Percentiles rank a stretch among this genome's conserved stretches.
phyloP scores from a whole-genome alignment of 2,113 vertebrate species.

The Gavia stellata region DNA sequence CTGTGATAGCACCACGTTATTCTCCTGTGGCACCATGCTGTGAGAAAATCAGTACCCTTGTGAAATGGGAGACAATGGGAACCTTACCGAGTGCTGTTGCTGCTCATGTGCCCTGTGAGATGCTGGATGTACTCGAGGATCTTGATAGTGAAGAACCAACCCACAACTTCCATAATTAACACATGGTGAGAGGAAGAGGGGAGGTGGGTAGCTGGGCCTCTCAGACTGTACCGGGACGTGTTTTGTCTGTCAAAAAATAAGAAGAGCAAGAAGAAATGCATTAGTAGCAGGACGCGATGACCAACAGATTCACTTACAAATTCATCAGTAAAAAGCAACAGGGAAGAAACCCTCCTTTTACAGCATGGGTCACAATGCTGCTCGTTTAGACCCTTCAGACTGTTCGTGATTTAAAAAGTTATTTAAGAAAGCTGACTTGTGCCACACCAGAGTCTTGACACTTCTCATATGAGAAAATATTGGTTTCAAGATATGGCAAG shows the following conservation, averaged over 20 bases:
- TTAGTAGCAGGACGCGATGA: not conserved
- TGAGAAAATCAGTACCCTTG: not conserved
- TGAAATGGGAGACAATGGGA: not conserved
- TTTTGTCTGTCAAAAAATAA: not conserved
- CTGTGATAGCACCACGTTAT: not conserved
- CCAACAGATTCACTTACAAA: not conserved
- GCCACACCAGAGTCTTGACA: not conserved
- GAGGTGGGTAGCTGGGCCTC: not conserved
- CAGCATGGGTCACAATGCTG: not conserved
- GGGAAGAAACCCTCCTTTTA: not conserved
- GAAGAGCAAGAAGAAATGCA: not conserved
- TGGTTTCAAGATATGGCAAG: not conserved
- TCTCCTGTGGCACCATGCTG: not conserved
- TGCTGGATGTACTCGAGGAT: not conserved
- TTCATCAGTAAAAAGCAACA: not conserved
- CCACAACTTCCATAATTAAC: not conserved
- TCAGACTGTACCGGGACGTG: not conserved
- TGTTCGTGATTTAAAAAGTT: not conserved
- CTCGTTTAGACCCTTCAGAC: not conserved
- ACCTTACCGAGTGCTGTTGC: not conserved
- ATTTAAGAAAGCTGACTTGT: not conserved
- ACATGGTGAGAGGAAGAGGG: conserved; percentile 11
- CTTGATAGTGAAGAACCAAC: not conserved
- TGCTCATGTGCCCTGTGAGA: not conserved
- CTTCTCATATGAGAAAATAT: not conserved